Evolutionary conservation across 2,113 vertebrate species (phyloP).

Genomic region (Rattus norvegicus): DNA sequence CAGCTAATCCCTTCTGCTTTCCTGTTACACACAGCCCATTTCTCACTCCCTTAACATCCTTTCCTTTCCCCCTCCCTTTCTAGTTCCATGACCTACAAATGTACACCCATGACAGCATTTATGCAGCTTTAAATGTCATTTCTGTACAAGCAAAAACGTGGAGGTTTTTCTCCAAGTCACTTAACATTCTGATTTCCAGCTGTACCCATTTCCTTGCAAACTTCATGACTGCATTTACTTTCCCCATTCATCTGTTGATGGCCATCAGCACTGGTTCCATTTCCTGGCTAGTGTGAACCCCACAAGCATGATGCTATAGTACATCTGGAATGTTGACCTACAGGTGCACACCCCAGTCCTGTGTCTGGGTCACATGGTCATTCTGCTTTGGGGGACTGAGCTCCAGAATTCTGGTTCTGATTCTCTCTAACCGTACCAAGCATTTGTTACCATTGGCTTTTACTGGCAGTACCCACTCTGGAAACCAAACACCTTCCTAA

Average conservation of each 20-base stretch:
- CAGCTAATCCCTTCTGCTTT: not conserved
- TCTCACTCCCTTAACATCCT: not conserved
- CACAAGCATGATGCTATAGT: too few relatives aligned
- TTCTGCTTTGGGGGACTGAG: not conserved
- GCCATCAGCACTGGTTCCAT: not conserved
- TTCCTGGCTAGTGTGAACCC: not conserved
- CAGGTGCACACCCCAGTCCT: not conserved
- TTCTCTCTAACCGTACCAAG: not conserved
- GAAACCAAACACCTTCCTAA: not conserved
- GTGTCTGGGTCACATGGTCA: not conserved
- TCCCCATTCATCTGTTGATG: not conserved
- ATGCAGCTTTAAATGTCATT: not conserved
- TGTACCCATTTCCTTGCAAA: not conserved
- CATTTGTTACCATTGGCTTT: not conserved
- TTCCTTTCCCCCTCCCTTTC: not conserved
- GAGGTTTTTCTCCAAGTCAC: not conserved
- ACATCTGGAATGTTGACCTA: not conserved
- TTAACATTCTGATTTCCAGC: not conserved
- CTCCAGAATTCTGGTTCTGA: not conserved
- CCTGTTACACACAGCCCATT: not conserved
- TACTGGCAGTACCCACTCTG: not conserved
- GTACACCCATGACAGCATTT: too few relatives aligned
- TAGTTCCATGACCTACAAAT: not conserved
- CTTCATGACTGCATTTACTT: too few relatives aligned
- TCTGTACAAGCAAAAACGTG: not conserved